Base-by-base conservation (phyloP, 2,113 vertebrate species). In the Eublepharis macularius region DNA sequence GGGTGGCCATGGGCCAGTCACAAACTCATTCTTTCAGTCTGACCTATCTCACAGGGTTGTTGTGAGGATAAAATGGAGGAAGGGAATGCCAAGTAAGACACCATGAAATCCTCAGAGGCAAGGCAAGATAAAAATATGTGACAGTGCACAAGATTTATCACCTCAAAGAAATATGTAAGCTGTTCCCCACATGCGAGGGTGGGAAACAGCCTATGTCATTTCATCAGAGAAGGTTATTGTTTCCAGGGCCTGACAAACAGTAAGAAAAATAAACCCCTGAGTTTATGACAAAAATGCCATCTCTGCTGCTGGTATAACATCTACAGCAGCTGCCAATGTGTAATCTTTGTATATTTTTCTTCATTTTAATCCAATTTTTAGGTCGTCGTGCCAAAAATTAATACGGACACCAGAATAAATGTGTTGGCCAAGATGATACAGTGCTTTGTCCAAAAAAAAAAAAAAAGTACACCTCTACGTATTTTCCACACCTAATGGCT, bases 311-410 rank as follows among this genome's bases (percentile, higher is more conserved):
- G 29, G 3, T 68, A 3, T 41, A 13, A 0, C 76, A 17, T 45
- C 80, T 3, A 43, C 26, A 43, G 12, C 32, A 10, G 79, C 72
- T 45, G 69, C 81, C 51, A 80, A 54, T 86, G 0, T 2, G 84
- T 84, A 89, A 90, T 45, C 68, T 54, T 14, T 49, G 17, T 66
- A 78, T 0, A 11, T 69, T 93, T 94, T 91, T 91, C 39, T 47
- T 79, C 26, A 4, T n/a, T 39, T 47, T 47, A 57, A 29, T 91
- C 85, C 68, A 0, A 4, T 21, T 83, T 16, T 41, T 76, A 41
- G 8, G 90, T 65, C 43, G 63, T 68, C 14, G 26, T 89, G 19
- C 32, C 73, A 81, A 4, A 65, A 90, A 81, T 87, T 91, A 34
- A 78, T 84, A 87, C 32, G 32, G 29, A 83, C 79, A 63, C 32